Conservation (phyloP, 2,113 vertebrate genomes). For the Triplophysa rosa region DNA sequence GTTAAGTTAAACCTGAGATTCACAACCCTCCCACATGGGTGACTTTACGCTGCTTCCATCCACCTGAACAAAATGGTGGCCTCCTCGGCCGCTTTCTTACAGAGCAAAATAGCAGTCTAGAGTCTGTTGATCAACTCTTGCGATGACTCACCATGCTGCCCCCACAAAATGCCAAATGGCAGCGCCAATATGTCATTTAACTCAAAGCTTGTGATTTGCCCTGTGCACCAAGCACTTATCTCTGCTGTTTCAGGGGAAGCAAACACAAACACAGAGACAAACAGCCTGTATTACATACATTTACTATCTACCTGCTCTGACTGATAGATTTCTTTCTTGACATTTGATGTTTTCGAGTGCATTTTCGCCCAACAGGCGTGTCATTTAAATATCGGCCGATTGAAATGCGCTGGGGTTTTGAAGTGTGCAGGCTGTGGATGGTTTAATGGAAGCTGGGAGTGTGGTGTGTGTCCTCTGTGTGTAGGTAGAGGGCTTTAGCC, state of each 20-base stretch:
- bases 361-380: neutral
- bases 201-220: constrained; percentile 28
- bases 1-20: neutral
- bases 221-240: constrained; percentile 40
- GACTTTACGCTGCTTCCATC: constrained; percentile 51
- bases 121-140: constrained; percentile 60
- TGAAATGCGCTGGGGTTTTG: constrained; percentile 8
- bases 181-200: constrained; percentile 40
- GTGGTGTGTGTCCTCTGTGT: constrained; percentile 8
- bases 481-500: constrained; percentile 13
- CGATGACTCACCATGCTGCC: constrained; percentile 53
- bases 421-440: neutral
- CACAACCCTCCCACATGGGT: constrained; percentile 35
- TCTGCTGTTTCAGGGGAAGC: constrained; percentile 14
- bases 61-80: constrained; percentile 59
- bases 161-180: constrained; percentile 51
- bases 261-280: constrained; percentile 13
- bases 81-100: constrained; percentile 6
- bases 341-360: neutral
- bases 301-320: neutral
- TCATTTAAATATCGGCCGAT: constrained; percentile 1
- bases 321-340: constrained; percentile 10
- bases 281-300: neutral
- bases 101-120: constrained; percentile 3
- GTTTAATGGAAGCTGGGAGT: constrained; percentile 5